These are phyloP conservation scores for Galeopterus variegatus DNA, from an alignment of 2,113 vertebrate species.

Conservation along the genomic window DNA sequence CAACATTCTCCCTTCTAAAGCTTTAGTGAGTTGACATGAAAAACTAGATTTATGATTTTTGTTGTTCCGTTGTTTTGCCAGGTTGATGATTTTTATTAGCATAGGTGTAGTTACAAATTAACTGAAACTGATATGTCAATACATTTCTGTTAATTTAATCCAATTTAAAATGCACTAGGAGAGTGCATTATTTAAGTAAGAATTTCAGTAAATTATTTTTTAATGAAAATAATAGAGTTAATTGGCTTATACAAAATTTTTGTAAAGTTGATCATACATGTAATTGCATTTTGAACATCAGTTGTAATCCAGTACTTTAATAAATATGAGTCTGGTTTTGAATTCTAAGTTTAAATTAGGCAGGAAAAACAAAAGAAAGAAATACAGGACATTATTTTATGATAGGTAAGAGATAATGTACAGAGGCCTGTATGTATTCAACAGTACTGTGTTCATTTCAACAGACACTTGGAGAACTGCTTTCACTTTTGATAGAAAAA, in stretches of 20 bases:
- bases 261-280: conserved; percentile 59
- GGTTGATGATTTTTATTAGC: conserved; percentile 27
- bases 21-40: conserved; percentile 11
- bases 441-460: not conserved
- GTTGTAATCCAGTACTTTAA: conserved; percentile 66
- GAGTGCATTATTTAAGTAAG: conserved; percentile 60
- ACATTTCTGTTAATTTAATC: conserved; percentile 46
- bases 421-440: not conserved
- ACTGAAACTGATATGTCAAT: conserved; percentile 7
- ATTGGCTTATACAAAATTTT: conserved; percentile 53
- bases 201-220: conserved; percentile 66
- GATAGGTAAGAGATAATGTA: not conserved
- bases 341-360: conserved; percentile 64
- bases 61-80: not conserved
- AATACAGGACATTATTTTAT: not conserved
- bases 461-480: not conserved
- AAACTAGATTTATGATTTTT: conserved; percentile 12
- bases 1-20: not conserved
- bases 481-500: conserved; percentile 46
- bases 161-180: conserved; percentile 54
- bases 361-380: conserved; percentile 24
- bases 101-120: conserved; percentile 27
- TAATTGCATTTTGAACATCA: conserved; percentile 59
- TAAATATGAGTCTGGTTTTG: conserved; percentile 31
- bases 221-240: conserved; percentile 39